Evolutionary conservation across 2,888 invertebrate genomes (phyloP).

Genomic region (Eupithecia abbreviata): DNA sequence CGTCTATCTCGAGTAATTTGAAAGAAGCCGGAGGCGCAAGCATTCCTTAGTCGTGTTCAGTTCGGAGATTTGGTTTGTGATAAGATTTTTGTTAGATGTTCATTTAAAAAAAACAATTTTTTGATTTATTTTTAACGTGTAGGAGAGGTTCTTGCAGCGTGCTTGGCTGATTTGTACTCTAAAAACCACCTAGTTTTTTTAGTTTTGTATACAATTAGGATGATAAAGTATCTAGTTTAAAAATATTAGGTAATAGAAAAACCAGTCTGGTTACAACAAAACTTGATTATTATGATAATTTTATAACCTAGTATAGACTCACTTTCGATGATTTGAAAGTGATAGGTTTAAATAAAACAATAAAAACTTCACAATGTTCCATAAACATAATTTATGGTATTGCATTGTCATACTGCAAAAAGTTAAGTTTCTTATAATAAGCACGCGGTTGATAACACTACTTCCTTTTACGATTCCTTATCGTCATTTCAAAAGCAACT

Average conservation of each 20-base stretch:
- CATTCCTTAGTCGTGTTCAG: constrained; percentile 60
- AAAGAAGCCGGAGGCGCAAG: constrained; percentile 66
- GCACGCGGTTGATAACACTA: constrained; percentile 63
- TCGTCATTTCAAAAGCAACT: constrained; percentile 46
- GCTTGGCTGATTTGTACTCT: neutral
- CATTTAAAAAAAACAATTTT: neutral
- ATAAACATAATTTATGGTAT: constrained; percentile 18
- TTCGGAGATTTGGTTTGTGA: constrained; percentile 28
- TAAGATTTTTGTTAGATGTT: neutral
- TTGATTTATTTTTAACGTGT: neutral
- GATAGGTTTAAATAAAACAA: constrained; percentile 23
- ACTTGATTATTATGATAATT: constrained; percentile 2
- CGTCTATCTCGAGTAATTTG: constrained; percentile 79
- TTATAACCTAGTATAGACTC: constrained; percentile 1
- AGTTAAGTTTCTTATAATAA: constrained; percentile 64
- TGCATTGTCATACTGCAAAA: constrained; percentile 61
- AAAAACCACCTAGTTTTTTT: neutral
- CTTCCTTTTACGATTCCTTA: constrained; percentile 61
- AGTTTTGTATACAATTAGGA: neutral
- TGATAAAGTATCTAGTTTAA: neutral
- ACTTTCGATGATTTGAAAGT: constrained; percentile 20
- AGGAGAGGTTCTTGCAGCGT: neutral
- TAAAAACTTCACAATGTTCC: constrained; percentile 16
- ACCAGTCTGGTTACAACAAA: neutral
- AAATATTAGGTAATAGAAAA: neutral